phyloP scores from a whole-genome alignment of 2,113 vertebrate genomes.

The Paedocypris sp. region DNA sequence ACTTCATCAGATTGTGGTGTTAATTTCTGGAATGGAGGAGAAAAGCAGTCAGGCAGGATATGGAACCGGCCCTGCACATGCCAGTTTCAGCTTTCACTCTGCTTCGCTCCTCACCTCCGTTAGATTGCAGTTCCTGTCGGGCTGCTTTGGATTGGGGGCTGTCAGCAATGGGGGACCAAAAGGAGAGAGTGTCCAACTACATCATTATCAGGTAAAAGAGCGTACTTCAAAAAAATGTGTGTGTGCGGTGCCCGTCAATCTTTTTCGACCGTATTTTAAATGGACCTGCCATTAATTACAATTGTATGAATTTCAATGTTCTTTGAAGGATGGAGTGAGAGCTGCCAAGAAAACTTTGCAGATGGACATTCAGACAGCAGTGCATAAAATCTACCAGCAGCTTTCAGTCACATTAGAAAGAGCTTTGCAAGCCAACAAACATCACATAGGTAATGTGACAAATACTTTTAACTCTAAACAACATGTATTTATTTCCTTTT shows the following conservation, averaged over 20 bases:
- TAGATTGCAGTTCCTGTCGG: slow-evolving; percentile 87
- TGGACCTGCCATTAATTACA: no score
- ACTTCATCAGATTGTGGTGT: slow-evolving; percentile 88
- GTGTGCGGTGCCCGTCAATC: no score
- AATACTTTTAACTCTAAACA: no score
- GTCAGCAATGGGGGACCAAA: slow-evolving; percentile 72
- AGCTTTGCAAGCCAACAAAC: slow-evolving; percentile 89
- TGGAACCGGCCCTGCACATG: slow-evolving; percentile 45
- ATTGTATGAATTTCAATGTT: not conserved
- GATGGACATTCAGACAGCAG: slow-evolving; percentile 87
- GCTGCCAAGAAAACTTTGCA: slow-evolving; percentile 87
- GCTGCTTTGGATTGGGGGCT: slow-evolving; percentile 88
- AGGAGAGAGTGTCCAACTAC: slow-evolving; percentile 83
- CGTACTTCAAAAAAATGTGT: no score
- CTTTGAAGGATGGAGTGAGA: slow-evolving; percentile 79
- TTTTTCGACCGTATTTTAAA: no score
- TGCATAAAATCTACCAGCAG: slow-evolving; percentile 97
- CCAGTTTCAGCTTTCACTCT: slow-evolving; percentile 71
- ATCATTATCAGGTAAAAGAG: slow-evolving; percentile 92
- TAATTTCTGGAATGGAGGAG: slow-evolving; percentile 95
- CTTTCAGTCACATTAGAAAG: slow-evolving; percentile 79
- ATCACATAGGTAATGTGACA: slow-evolving; percentile 81
- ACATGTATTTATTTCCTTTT: no score
- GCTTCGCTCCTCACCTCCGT: slow-evolving; percentile 88
- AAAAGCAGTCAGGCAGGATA: slow-evolving; percentile 67